These are phyloP conservation scores for Phthorimaea operculella DNA, from an alignment of 1,140 invertebrate species.

Conservation along the genomic window DNA sequence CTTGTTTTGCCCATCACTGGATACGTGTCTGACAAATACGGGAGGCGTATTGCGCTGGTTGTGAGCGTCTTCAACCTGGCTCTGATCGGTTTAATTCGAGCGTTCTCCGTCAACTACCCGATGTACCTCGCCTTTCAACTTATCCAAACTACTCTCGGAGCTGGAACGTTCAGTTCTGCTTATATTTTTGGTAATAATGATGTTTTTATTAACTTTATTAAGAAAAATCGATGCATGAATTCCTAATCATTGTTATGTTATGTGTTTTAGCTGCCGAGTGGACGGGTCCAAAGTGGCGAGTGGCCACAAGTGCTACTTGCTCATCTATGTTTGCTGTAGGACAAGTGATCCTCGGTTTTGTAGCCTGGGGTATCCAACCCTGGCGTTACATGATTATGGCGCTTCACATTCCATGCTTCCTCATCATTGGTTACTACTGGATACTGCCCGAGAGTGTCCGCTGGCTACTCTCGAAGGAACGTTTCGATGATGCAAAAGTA, in stretches of 20 bases:
- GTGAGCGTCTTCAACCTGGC: slow-evolving; percentile 67
- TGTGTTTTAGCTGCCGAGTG: slow-evolving; percentile 77
- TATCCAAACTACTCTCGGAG: slow-evolving; percentile 69
- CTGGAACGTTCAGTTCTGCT: slow-evolving; percentile 53
- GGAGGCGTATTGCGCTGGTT: slow-evolving; percentile 71
- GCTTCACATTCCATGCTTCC: slow-evolving; percentile 74
- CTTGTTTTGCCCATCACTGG: slow-evolving; percentile 47
- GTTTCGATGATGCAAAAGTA: slow-evolving; percentile 72
- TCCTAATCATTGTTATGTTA: too few relatives aligned
- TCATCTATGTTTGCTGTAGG: slow-evolving; percentile 79
- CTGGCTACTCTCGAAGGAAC: slow-evolving; percentile 79
- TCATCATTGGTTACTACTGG: slow-evolving; percentile 73
- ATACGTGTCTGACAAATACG: slow-evolving; percentile 72
- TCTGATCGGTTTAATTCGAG: slow-evolving; percentile 71
- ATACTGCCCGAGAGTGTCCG: slow-evolving; percentile 74
- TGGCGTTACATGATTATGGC: slow-evolving; percentile 79
- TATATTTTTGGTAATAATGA: slow-evolving; percentile 50
- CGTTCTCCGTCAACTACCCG: slow-evolving; percentile 74
- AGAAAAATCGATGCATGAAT: too few relatives aligned
- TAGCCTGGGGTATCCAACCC: slow-evolving; percentile 75
- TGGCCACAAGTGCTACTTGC: slow-evolving; percentile 75
- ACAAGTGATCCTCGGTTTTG: slow-evolving; percentile 73
- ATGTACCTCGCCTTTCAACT: slow-evolving; percentile 74
- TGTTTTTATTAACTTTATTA: too few relatives aligned
- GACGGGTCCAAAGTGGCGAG: slow-evolving; percentile 77